Evolutionary conservation across 2,888 invertebrate species (phyloP).

Genomic region (Mesorhabditis sp.): DNA sequence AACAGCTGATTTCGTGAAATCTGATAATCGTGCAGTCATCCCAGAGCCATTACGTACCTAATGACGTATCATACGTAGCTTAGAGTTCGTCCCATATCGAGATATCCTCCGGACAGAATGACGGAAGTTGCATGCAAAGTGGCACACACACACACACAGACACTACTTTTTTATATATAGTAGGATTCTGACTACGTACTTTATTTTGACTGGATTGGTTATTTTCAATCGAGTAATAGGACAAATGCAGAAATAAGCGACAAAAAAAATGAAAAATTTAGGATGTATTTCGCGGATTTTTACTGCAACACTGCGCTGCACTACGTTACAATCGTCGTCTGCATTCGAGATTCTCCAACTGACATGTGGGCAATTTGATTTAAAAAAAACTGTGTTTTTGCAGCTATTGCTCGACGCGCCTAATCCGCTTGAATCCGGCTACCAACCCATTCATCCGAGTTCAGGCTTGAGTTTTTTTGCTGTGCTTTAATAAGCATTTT

Average conservation of each 20-base stretch:
- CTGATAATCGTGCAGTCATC: too few relatives aligned
- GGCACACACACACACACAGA: too few relatives aligned
- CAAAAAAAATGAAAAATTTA: neutral
- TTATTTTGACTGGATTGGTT: too few relatives aligned
- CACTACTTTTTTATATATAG: too few relatives aligned
- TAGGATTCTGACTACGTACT: too few relatives aligned
- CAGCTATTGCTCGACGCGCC: slow-evolving; percentile 32
- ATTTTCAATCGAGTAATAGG: too few relatives aligned
- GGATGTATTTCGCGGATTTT: slow-evolving; percentile 58
- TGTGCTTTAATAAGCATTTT: neutral
- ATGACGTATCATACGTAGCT: too few relatives aligned
- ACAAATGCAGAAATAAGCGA: neutral
- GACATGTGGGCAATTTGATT: slow-evolving; percentile 24
- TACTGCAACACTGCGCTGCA: slow-evolving; percentile 57
- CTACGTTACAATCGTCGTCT: slow-evolving; percentile 57
- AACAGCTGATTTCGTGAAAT: too few relatives aligned
- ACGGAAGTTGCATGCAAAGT: too few relatives aligned
- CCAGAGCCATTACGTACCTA: too few relatives aligned
- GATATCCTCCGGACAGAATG: too few relatives aligned
- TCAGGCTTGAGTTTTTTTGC: neutral
- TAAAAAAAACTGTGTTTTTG: slow-evolving; percentile 8
- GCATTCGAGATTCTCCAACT: slow-evolving; percentile 32
- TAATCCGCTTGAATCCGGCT: slow-evolving; percentile 33
- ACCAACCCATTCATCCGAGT: slow-evolving; percentile 46
- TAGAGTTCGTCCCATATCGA: too few relatives aligned